phyloP scores from a whole-genome alignment of 2,113 vertebrate genomes.

The Athene noctua region DNA sequence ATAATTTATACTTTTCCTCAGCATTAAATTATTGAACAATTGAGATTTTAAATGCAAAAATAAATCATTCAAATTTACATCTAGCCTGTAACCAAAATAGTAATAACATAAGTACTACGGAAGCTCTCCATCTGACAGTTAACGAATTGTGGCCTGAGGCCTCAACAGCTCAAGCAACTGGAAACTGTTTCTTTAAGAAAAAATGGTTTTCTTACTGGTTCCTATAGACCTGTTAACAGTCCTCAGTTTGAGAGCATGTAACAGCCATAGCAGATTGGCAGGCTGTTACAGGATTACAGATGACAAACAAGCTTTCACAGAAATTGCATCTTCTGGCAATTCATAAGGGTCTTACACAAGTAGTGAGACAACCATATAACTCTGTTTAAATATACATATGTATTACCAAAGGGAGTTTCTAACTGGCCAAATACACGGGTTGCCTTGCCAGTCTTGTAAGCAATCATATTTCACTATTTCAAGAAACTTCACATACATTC shows the following conservation, averaged over 20 bases:
- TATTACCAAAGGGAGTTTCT: not conserved
- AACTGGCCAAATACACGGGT: not conserved
- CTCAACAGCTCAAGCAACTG: not conserved
- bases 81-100: not conserved
- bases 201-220: not conserved
- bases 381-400: not conserved
- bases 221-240: not conserved
- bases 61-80: not conserved
- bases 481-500: not conserved
- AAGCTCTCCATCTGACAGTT: not conserved
- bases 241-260: not conserved
- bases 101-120: not conserved
- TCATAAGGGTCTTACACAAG: not conserved
- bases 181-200: not conserved
- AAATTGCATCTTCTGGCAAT: not conserved
- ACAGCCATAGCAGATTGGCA: not conserved
- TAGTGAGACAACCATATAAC: not conserved
- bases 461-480: not conserved
- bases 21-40: not conserved
- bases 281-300: not conserved
- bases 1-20: not conserved
- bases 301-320: not conserved
- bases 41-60: not conserved
- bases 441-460: not conserved
- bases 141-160: not conserved